Base-by-base conservation (phyloP, 2,888 invertebrate genomes). In the Coleophora flavipennella region DNA sequence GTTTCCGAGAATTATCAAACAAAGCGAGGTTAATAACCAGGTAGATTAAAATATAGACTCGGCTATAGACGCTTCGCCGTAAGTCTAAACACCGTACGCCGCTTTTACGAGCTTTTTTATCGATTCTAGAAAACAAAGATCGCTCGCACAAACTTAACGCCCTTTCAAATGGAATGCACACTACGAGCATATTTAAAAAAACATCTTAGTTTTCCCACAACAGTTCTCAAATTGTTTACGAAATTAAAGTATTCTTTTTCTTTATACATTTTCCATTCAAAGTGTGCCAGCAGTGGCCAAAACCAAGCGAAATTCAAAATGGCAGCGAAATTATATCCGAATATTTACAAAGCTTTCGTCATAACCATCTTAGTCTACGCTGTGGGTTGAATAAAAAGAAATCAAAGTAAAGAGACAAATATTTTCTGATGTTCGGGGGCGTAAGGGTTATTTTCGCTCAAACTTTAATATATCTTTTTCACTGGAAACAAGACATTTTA, bases 291-390 rank as follows among this genome's bases (percentile, higher is more conserved):
- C 62, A 54, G 64, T 56, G 63, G 64, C 53, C 56, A 55, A 51
- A 56, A 53, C 52, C 48, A 70, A 74, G 68, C 68, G n/a, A 49
- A 63, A 63, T 51, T 55, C 52, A 66, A 71, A 72, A 62, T 57
- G 72, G 76, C 75, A 70, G 71, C 64, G 67, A 68, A 63, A 55
- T 6, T 51, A 55, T 57, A 60, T 20, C 56, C 61, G 63, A 68
- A 59, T 72, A 76, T 74, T 62, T 73, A 79, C 76, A 79, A 68
- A 74, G 63, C 53, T 49, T 50, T 50, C 48, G 55, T 57, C 48
- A 45, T 60, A 56, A 57, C 63, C 14, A 26, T 27, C 61, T 62
- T 65, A 71, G 43, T 42, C 65, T 67, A 58, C 49, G 58, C 64
- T 67, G 67, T 74, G 69, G 68, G 59, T 60, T 47, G 48, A 58